These are phyloP conservation scores for Mastacembelus armatus DNA, from an alignment of 2,797 vertebrate species.

Conservation along the genomic window DNA sequence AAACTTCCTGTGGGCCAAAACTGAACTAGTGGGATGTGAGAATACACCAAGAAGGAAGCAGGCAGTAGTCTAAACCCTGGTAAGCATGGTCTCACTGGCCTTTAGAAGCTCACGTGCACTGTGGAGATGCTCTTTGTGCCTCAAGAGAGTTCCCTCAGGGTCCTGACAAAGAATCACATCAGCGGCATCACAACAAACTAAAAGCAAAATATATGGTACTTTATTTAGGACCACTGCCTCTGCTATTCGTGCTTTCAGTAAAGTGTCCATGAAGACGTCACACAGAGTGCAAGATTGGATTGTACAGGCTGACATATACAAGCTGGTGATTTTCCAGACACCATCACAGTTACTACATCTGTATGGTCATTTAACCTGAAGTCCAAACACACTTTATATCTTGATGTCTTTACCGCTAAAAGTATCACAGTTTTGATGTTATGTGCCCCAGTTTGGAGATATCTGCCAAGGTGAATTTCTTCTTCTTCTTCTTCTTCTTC, in stretches of 20 bases:
- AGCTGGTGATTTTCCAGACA: neutral
- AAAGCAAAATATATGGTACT: slow-evolving; percentile 5
- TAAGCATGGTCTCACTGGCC: neutral
- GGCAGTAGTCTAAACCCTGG: neutral
- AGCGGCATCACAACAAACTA: slow-evolving; percentile 7
- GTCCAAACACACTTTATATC: neutral
- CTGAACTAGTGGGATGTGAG: neutral
- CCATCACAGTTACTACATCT: neutral
- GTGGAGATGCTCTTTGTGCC: neutral
- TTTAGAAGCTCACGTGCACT: neutral
- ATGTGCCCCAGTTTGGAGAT: slow-evolving; percentile 6
- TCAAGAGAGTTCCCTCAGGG: slow-evolving; percentile 5
- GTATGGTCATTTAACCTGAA: neutral
- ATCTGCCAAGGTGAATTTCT: neutral
- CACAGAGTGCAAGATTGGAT: neutral
- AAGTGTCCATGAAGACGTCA: slow-evolving; percentile 4
- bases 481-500: no score
- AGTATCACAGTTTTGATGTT: neutral
- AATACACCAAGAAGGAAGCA: slow-evolving; percentile 11
- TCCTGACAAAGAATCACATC: slow-evolving; percentile 3
- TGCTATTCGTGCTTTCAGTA: slow-evolving; percentile 9
- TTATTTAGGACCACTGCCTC: slow-evolving; percentile 6
- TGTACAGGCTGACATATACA: slow-evolving; percentile 1
- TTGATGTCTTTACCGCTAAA: neutral
- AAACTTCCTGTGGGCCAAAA: neutral